Base-by-base conservation (phyloP, 92 coral and sea anemone genomes). In the Palythoa caribaeorum region DNA sequence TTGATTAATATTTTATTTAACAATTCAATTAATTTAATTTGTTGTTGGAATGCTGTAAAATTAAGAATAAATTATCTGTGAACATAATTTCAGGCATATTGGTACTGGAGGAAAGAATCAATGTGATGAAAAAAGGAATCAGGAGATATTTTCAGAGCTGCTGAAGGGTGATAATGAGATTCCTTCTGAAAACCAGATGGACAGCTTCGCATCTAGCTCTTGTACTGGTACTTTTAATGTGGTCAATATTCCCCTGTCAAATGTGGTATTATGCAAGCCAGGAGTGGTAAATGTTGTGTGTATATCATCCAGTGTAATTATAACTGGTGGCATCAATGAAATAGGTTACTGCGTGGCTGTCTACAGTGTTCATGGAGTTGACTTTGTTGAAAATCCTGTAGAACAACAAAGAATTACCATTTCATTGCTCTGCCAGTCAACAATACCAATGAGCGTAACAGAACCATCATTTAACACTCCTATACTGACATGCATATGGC, bases 61-160 rank as follows among this genome's bases (percentile, higher is more conserved):
- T 65, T n/a, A 17, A n/a, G 35, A 17, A 3, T 28, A 28, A 28
- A 65, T 2, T 17, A 19, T n/a, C 4, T 65, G 2, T 38, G 7
- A 9, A 35, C 8, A 35, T 70, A 10, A 44, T 44, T 44, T 76
- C 86, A 81, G 86, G 62, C 21, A 63, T n/a, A 2, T 35, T 63
- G 19, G 12, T 16, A 20, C 1, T 40, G 3, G 19, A 65, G 48
- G 44, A 20, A 12, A 80, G 51, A 40, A 11, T 80, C 85, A 48
- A 6, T 12, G 6, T 65, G 75, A 63, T 6, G 62, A 81, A 16
- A 77, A 15, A 59, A 81, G 17, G 47, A 81, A 81, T 50, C 86
- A 81, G 17, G 86, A 81, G 62, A 81, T 81, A 20, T 81, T 81
- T 81, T 38, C 86, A 21, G 76, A 81, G 73, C 16, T 81, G 75